Conservation (phyloP, 2,113 vertebrate genomes). For the Emberiza fucata region DNA sequence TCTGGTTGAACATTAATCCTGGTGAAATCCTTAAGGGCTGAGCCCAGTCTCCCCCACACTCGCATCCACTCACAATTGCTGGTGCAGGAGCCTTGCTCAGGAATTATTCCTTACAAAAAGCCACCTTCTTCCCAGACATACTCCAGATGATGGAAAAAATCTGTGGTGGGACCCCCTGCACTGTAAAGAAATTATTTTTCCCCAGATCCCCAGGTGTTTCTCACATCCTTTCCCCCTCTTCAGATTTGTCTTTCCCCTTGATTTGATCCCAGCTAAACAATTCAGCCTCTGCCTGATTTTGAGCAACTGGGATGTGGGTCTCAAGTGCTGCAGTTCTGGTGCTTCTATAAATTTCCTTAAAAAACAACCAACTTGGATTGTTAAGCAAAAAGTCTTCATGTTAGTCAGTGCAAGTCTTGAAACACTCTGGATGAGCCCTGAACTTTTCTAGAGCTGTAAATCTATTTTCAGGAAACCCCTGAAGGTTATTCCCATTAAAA, state of each 20-base stretch:
- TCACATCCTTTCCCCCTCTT: neutral
- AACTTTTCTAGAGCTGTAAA: neutral
- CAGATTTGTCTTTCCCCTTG: neutral
- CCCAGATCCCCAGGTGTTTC: too few species aligned
- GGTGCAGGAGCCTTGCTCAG: neutral
- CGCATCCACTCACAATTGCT: neutral
- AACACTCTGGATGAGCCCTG: neutral
- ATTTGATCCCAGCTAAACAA: fast-evolving
- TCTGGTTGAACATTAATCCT: conserved; percentile 49
- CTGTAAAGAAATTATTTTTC: neutral
- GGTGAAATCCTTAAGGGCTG: neutral
- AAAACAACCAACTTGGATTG: neutral
- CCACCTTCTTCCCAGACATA: neutral
- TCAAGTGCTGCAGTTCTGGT: neutral
- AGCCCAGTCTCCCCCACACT: neutral
- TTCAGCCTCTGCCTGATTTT: neutral
- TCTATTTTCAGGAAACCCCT: neutral
- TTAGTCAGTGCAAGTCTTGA: neutral
- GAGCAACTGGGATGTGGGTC: fast-evolving
- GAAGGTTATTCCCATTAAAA: neutral
- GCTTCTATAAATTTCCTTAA: neutral
- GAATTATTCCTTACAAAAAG: neutral
- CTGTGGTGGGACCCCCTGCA: neutral
- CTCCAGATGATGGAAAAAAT: neutral
- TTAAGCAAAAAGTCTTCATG: fast-evolving